A percentile compares a stretch with the other conserved stretches of the same genome.
Conservation (phyloP, 2,797 vertebrate species). For the Mormyrus hasselquistii region DNA sequence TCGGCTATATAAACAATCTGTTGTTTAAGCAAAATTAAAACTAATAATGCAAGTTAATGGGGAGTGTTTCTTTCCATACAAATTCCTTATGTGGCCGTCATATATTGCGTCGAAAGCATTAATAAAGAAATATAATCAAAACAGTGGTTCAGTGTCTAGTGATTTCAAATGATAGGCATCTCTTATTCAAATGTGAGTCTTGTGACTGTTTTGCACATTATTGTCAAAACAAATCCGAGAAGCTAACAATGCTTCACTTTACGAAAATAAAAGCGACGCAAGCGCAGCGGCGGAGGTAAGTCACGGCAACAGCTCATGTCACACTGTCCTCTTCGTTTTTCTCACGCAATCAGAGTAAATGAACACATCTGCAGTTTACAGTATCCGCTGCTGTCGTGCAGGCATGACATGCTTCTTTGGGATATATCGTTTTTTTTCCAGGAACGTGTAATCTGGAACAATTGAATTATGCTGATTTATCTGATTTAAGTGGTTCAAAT, state of each 20-base stretch:
- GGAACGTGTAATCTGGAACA: neutral
- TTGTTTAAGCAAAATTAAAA: neutral
- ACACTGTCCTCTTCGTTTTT: neutral
- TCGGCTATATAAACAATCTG: neutral
- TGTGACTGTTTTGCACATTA: neutral
- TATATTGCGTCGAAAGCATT: neutral
- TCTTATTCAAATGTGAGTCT: neutral
- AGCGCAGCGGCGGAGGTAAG: neutral
- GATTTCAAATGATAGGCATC: neutral
- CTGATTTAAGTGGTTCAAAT: neutral
- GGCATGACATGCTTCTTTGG: neutral
- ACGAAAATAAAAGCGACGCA: neutral
- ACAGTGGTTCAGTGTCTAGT: neutral
- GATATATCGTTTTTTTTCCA: neutral
- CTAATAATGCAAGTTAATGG: neutral
- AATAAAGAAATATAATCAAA: neutral
- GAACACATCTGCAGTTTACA: neutral
- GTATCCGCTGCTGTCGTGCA: neutral
- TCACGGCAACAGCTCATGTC: neutral
- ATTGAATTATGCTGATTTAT: neutral
- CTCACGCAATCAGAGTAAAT: neutral
- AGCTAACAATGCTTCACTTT: neutral
- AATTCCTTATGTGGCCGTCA: neutral
- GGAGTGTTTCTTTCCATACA: neutral
- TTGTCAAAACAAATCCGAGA: slow-evolving; percentile 15